Base-by-base conservation (phyloP, 2,113 vertebrate genomes). In the Sprattus sprattus region DNA sequence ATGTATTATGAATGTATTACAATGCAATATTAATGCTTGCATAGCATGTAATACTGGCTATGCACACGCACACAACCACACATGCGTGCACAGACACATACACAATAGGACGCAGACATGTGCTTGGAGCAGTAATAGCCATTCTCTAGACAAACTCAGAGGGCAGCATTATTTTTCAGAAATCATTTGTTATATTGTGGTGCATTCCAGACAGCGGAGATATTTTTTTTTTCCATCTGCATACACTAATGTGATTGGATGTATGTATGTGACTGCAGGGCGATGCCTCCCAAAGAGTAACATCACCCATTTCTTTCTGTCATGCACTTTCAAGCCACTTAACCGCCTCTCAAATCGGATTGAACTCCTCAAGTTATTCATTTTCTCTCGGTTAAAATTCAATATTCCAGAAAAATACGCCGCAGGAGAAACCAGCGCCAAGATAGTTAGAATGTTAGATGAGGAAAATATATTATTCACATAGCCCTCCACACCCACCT, bases 321-420 rank as follows among this genome's bases (percentile, higher is more conserved):
- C 67, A 47, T 82, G 28, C 39, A 85, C 45, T 71, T 57, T 60
- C 52, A 50, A 85, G 28, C 64, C 60, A 78, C 83, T 82, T 88
- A 83, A 81, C 78, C 54, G 28, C 45, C 45, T 81, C 87, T 86
- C 50, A 45, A 86, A 87, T 90, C 54, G 87, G n/a, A 88, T 67
- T 84, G 54, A 81, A 84, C 78, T 50, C 83, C 18, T 22, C 4
- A n/a, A 50, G 64, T 60, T 83, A 86, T 88, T 87, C 32, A 88
- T 85, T 88, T 85, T 82, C 44, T 6, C 60, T 52, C 81, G 39
- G 78, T 85, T 82, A 80, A 60, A 86, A 57, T 84, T 88, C 67
- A 86, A 67, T 81, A 81, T 83, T 75, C 81, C 54, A n/a, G 60
- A n/a, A 81, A 28, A 82, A 57, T 88, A 81, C 46, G 44, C 25